phyloP scores from a whole-genome alignment of 2,888 invertebrate genomes.

The Phania funesta region DNA sequence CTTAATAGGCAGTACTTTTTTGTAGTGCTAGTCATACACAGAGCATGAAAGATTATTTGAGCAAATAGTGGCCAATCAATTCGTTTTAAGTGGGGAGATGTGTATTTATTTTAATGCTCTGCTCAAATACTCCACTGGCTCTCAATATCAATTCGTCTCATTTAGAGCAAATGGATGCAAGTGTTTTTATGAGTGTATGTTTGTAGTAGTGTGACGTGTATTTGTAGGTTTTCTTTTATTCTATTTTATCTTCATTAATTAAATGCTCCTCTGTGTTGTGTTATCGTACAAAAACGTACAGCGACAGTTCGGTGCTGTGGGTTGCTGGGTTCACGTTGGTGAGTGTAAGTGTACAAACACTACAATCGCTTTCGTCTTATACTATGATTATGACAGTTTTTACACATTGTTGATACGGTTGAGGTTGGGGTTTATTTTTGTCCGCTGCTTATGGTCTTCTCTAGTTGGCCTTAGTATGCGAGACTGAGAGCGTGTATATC shows the following conservation, averaged over 20 bases:
- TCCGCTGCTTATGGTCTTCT: conserved; percentile 65
- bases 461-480: conserved; percentile 69
- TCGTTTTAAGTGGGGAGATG: conserved; percentile 28
- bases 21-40: background rate
- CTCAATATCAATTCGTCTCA: conserved; percentile 52
- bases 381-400: conserved; percentile 68
- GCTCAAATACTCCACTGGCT: background rate
- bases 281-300: conserved; percentile 43
- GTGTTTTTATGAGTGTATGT: background rate
- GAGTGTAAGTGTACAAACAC: conserved; percentile 24
- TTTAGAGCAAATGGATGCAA: background rate
- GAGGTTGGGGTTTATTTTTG: conserved; percentile 70
- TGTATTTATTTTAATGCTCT: background rate
- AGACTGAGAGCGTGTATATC: conserved; percentile 67
- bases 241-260: conserved; percentile 42
- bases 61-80: background rate
- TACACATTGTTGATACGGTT: conserved; percentile 64
- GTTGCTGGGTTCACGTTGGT: conserved; percentile 31
- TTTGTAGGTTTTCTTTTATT: conserved; percentile 47
- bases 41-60: background rate
- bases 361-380: conserved; percentile 49
- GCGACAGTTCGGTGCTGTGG: background rate
- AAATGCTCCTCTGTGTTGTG: conserved; percentile 34
- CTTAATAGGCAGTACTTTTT: background rate
- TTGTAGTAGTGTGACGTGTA: conserved; percentile 26